Evolutionary conservation across 2,888 invertebrate genomes (phyloP).

Genomic region (Eilema sororculum): DNA sequence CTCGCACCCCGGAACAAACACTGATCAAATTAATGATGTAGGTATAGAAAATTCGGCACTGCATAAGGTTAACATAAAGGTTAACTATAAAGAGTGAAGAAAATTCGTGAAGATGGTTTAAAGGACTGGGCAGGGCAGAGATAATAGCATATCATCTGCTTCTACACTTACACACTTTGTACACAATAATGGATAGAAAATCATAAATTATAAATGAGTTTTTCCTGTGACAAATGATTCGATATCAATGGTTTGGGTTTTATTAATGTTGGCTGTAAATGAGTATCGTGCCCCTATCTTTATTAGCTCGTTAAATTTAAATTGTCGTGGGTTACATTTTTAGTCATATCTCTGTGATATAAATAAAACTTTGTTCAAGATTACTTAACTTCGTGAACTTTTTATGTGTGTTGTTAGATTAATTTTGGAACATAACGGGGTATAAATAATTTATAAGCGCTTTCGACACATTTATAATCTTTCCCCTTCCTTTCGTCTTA

Average conservation of each 20-base stretch:
- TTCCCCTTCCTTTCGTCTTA: too few species aligned
- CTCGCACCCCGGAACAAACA: neutral
- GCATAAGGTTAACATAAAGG: too few species aligned
- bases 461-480: too few species aligned
- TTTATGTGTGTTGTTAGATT: conserved; percentile 1
- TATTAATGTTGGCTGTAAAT: neutral
- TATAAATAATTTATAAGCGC: too few species aligned
- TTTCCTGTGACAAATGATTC: neutral
- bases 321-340: neutral
- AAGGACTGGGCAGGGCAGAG: too few species aligned
- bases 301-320: conserved; percentile 4
- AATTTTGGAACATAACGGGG: neutral
- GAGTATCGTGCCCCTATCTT: neutral
- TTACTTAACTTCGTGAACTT: neutral
- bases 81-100: neutral
- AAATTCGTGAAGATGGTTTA: neutral
- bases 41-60: neutral
- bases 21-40: neutral
- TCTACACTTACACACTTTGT: too few species aligned
- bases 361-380: conserved; percentile 3
- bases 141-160: too few species aligned
- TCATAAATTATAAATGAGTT: neutral
- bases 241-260: neutral
- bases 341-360: neutral
- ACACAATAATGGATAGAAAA: neutral